Percentiles rank a stretch among this genome's conserved stretches.
phyloP scores from a whole-genome alignment of 1,140 invertebrate species.

The Ceratoteleas bidentatus region DNA sequence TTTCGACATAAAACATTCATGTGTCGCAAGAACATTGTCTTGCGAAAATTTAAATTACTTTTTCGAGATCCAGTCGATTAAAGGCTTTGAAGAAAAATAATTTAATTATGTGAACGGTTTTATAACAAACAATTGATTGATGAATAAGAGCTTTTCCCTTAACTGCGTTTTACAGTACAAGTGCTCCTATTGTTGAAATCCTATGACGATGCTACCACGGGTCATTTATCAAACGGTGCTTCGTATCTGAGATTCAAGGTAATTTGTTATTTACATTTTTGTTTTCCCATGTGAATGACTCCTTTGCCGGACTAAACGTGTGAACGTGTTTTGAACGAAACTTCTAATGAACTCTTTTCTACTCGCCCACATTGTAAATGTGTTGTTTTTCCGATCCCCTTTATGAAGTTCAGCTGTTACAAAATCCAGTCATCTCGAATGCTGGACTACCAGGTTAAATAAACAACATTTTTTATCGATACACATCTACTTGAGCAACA shows the following conservation, averaged over 20 bases:
- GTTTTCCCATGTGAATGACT: slow-evolving; percentile 30
- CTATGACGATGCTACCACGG: slow-evolving; percentile 8
- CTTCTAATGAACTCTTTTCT: slow-evolving; percentile 22
- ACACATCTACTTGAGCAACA: background rate
- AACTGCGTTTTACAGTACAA: background rate
- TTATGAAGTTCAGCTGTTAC: slow-evolving; percentile 11
- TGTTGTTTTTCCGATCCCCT: background rate
- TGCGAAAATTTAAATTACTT: background rate
- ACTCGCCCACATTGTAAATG: background rate
- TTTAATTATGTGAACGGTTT: slow-evolving; percentile 16
- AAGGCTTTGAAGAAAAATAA: slow-evolving; percentile 1
- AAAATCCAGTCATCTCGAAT: background rate
- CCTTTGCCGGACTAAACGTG: background rate
- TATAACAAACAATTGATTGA: slow-evolving; percentile 33
- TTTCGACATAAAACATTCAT: too few species aligned
- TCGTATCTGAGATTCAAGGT: slow-evolving; percentile 3
- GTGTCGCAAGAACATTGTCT: too few species aligned
- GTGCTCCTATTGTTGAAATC: slow-evolving; percentile 6
- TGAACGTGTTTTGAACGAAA: slow-evolving; percentile 13
- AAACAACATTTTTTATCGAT: slow-evolving; percentile 7
- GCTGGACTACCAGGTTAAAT: background rate
- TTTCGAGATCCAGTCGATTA: slow-evolving; percentile 2
- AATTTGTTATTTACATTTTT: slow-evolving; percentile 43
- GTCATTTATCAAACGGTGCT: slow-evolving; percentile 28
- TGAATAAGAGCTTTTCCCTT: background rate